phyloP scores from a whole-genome alignment of 2,888 invertebrate genomes.

The Orthosia cruda region DNA sequence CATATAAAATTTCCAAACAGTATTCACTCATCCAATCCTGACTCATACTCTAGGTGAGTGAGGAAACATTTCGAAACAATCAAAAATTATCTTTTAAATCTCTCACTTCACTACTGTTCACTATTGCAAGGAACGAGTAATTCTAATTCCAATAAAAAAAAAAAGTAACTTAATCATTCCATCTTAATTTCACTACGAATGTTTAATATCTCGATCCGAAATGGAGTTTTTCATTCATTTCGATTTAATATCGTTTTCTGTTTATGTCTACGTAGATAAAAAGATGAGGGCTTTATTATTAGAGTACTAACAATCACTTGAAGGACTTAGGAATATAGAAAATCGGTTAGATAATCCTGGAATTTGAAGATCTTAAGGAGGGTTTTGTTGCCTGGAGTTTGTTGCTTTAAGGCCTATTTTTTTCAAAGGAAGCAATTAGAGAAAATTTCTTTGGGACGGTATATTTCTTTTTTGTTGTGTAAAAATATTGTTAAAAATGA shows the following conservation, averaged over 20 bases:
- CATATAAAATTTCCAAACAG: no score
- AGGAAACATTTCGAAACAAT: no score
- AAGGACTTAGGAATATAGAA: slow-evolving; percentile 18
- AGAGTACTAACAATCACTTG: slow-evolving; percentile 42
- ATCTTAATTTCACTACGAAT: slow-evolving; percentile 50
- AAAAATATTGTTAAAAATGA: no score
- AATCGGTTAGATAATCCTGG: slow-evolving; percentile 34
- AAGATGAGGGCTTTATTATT: slow-evolving; percentile 31
- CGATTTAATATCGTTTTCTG: slow-evolving; percentile 49
- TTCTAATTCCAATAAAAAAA: no score
- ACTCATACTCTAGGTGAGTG: no score
- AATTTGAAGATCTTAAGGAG: slow-evolving; percentile 19
- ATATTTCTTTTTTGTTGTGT: no score
- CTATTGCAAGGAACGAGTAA: slow-evolving; percentile 9
- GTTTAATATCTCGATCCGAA: slow-evolving; percentile 49
- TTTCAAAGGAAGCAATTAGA: slow-evolving; percentile 15
- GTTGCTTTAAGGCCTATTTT: neutral
- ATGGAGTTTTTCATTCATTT: slow-evolving; percentile 47
- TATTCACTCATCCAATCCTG: no score
- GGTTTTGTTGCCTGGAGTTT: slow-evolving; percentile 22
- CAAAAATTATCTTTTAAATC: no score
- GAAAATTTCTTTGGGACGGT: neutral
- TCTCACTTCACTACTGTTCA: no score
- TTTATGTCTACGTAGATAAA: slow-evolving; percentile 42
- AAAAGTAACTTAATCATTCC: no score